Percentiles rank a stretch among this genome's conserved stretches.
Evolutionary conservation across 2,113 vertebrate species (phyloP).

Genomic region (Arenaria interpres): DNA sequence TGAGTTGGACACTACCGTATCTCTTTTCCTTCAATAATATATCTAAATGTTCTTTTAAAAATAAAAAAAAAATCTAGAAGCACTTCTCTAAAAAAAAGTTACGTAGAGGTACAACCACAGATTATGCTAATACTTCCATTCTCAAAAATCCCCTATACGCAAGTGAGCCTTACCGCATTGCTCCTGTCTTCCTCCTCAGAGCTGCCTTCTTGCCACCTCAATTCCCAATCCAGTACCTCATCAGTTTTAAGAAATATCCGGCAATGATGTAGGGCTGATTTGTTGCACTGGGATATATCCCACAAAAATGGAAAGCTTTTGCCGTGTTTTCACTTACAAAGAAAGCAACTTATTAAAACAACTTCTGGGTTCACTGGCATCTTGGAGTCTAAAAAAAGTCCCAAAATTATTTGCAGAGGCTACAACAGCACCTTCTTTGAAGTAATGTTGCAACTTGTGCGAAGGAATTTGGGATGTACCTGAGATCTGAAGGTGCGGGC

Average conservation of each 20-base stretch:
- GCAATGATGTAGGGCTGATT: background rate
- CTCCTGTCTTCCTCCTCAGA: conserved; percentile 5
- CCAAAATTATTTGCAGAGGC: conserved; percentile 42
- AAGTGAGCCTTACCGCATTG: background rate
- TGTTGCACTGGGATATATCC: background rate
- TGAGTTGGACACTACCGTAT: background rate
- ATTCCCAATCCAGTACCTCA: background rate
- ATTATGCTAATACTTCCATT: background rate
- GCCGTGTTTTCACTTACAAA: background rate
- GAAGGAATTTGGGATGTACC: conserved; percentile 60
- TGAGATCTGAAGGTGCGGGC: conserved; percentile 50
- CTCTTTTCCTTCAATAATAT: background rate
- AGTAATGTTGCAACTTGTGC: conserved; percentile 63
- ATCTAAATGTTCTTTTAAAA: background rate
- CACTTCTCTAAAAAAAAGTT: background rate
- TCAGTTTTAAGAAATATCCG: background rate
- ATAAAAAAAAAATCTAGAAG: background rate
- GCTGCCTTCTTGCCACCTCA: conserved; percentile 3
- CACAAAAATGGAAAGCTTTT: conserved; percentile 22
- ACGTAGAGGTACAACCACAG: background rate
- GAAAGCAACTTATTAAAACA: conserved; percentile 34
- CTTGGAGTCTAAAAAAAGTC: conserved; percentile 42
- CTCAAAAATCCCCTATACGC: background rate
- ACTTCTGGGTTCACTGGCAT: conserved; percentile 27
- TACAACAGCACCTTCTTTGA: conserved; percentile 63